Evolutionary conservation across 2,888 invertebrate genomes (phyloP).

Genomic region (Apomyelois bistriatella): DNA sequence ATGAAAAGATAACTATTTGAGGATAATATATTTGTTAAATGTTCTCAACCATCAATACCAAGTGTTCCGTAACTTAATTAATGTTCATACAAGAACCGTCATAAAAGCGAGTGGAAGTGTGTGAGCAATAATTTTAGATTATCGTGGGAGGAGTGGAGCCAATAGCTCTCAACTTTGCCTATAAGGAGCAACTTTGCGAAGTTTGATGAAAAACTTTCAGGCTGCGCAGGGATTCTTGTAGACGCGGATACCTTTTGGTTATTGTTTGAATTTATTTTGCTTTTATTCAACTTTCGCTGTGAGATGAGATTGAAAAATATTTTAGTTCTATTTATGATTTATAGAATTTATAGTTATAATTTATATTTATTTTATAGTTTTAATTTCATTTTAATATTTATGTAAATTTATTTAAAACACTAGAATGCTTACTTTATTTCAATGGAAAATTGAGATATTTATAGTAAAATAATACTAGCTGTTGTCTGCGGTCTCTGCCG

Average conservation of each 20-base stretch:
- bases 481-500: too few relatives aligned
- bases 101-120: background rate
- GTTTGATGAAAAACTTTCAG: conserved; percentile 10
- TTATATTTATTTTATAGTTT: too few relatives aligned
- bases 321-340: background rate
- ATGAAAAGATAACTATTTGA: too few relatives aligned
- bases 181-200: conserved; percentile 9
- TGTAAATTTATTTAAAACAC: too few relatives aligned
- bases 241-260: background rate
- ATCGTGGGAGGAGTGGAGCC: background rate
- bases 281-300: background rate
- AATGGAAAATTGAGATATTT: too few relatives aligned
- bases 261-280: conserved; percentile 3
- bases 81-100: background rate
- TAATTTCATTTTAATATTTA: too few relatives aligned
- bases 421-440: too few relatives aligned
- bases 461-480: too few relatives aligned
- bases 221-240: background rate
- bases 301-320: background rate
- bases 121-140: conserved; percentile 5
- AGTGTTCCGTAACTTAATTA: background rate
- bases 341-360: background rate
- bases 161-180: conserved; percentile 12
- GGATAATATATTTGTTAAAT: too few relatives aligned
- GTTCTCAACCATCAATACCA: background rate